A percentile compares a stretch with the other conserved stretches of the same genome.
phyloP scores from a whole-genome alignment of 2,113 vertebrate genomes.

The Tragelaphus buxtoni region DNA sequence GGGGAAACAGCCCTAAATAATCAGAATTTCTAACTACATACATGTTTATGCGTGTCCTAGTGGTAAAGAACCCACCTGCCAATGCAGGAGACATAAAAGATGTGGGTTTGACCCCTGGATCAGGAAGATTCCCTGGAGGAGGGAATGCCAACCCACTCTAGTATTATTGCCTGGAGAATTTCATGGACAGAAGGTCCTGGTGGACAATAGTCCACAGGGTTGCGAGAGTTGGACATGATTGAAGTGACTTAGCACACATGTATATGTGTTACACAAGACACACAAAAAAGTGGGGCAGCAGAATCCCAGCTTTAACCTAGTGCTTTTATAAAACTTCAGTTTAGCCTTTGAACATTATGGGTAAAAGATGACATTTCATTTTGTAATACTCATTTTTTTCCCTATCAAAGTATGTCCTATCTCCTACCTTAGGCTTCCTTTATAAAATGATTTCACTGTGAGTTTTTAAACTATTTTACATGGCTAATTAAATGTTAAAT shows the following conservation, averaged over 20 bases:
- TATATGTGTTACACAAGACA: neutral
- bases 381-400: neutral
- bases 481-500: slow-evolving; percentile 7
- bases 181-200: neutral
- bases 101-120: neutral
- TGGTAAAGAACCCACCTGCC: neutral
- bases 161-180: neutral
- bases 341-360: neutral
- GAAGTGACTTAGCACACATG: neutral
- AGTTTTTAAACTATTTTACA: neutral
- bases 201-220: neutral
- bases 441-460: neutral
- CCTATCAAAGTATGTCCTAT: neutral
- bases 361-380: neutral
- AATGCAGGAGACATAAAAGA: neutral
- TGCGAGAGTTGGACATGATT: neutral
- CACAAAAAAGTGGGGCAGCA: neutral
- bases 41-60: neutral
- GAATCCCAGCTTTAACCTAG: neutral
- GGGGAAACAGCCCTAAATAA: neutral
- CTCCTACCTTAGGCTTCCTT: neutral
- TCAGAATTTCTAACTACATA: neutral
- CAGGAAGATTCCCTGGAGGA: neutral
- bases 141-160: neutral
- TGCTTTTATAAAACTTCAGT: neutral